Evolutionary conservation across 1,140 invertebrate genomes (phyloP).

Genomic region (Nautilus pompilius): DNA sequence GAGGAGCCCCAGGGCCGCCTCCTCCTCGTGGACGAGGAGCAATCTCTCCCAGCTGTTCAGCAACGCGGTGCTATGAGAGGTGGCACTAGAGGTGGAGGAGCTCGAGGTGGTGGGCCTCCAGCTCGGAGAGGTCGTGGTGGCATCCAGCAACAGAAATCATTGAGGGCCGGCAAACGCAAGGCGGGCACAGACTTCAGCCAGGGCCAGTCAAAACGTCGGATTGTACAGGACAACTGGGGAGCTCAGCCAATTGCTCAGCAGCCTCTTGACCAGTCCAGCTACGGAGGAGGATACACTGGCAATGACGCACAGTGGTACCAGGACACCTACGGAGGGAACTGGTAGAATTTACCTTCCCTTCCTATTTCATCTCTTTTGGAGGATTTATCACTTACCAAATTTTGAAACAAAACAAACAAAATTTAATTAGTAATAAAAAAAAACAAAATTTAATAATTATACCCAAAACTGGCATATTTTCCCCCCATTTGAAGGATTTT

Average conservation of each 20-base stretch:
- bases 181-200: constrained; percentile 94
- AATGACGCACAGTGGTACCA: constrained; percentile 72
- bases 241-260: constrained; percentile 64
- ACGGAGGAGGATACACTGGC: constrained; percentile 40
- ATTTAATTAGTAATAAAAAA: too few relatives aligned
- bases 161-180: constrained; percentile 84
- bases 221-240: constrained; percentile 56
- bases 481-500: too few relatives aligned
- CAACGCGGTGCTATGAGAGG: constrained; percentile 56
- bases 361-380: too few relatives aligned
- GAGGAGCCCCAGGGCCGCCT: too few relatives aligned
- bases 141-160: constrained; percentile 18
- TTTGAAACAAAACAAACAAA: too few relatives aligned
- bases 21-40: too few relatives aligned
- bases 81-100: too few relatives aligned
- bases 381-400: too few relatives aligned
- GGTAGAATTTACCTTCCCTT: too few relatives aligned
- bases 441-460: too few relatives aligned
- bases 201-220: constrained; percentile 90
- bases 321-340: constrained; percentile 68
- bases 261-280: constrained; percentile 61
- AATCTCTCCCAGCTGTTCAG: too few relatives aligned
- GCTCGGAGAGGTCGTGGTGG: constrained; percentile 64
- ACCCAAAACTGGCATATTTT: too few relatives aligned
- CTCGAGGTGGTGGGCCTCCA: constrained; percentile 56